A percentile compares a stretch with the other conserved stretches of the same genome.
Evolutionary conservation across 2,888 invertebrate species (phyloP).

Genomic region (Macrophya annulata): DNA sequence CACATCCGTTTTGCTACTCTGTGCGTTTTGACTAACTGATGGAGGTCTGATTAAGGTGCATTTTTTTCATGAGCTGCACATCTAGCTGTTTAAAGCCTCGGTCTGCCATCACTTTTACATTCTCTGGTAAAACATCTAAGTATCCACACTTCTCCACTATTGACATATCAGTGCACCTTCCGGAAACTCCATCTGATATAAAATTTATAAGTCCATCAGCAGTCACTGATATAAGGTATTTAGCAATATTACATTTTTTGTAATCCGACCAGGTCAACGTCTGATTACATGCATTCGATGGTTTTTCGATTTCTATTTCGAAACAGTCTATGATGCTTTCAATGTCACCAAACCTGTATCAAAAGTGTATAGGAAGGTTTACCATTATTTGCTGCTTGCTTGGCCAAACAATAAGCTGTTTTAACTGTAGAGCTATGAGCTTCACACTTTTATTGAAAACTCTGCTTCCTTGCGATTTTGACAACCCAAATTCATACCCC

Average conservation of each 20-base stretch:
- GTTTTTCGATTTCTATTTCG: slow-evolving; percentile 50
- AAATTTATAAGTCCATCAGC: slow-evolving; percentile 57
- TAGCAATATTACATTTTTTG: slow-evolving; percentile 43
- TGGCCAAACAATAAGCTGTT: slow-evolving; percentile 55
- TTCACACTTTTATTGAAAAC: slow-evolving; percentile 47
- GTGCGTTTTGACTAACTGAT: slow-evolving; percentile 33
- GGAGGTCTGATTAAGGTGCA: slow-evolving; percentile 55
- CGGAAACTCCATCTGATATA: slow-evolving; percentile 51
- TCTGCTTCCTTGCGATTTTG: slow-evolving; percentile 51
- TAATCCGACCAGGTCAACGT: slow-evolving; percentile 41
- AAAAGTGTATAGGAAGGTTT: slow-evolving; percentile 40
- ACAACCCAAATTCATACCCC: slow-evolving; percentile 56
- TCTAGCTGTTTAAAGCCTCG: slow-evolving; percentile 55
- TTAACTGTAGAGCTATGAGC: slow-evolving; percentile 40
- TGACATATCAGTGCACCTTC: slow-evolving; percentile 53
- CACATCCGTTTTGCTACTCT: slow-evolving; percentile 34
- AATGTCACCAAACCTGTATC: slow-evolving; percentile 28
- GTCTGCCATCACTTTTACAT: slow-evolving; percentile 54
- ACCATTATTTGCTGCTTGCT: slow-evolving; percentile 45
- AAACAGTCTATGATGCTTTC: slow-evolving; percentile 50
- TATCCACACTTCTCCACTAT: slow-evolving; percentile 53
- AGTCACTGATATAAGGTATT: slow-evolving; percentile 50
- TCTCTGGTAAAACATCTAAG: slow-evolving; percentile 51
- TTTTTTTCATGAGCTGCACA: slow-evolving; percentile 40
- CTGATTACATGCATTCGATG: slow-evolving; percentile 41